Evolutionary conservation across 1,140 invertebrate species (phyloP).

Genomic region (Theocolax elegans): DNA sequence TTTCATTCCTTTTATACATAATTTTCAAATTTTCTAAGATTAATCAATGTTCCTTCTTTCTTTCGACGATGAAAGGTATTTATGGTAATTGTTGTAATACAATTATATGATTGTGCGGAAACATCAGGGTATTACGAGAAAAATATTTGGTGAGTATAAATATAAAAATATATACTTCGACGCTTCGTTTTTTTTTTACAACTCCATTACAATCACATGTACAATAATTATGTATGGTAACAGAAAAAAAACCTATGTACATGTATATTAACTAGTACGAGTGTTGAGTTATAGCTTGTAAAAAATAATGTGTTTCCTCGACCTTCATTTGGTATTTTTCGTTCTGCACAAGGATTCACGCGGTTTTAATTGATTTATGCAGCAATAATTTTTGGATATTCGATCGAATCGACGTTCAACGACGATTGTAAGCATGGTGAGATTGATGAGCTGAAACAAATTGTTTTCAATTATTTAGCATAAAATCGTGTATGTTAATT

Average conservation of each 20-base stretch:
- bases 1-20: background rate
- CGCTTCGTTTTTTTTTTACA: slow-evolving; percentile 13
- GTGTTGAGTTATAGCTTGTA: background rate
- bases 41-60: background rate
- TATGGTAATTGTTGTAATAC: too few relatives aligned
- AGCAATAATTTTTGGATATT: background rate
- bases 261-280: background rate
- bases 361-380: background rate
- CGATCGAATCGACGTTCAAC: slow-evolving; percentile 12
- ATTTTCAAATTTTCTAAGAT: background rate
- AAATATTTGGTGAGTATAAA: too few relatives aligned
- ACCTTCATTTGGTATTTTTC: background rate
- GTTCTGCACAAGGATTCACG: background rate
- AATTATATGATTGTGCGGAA: too few relatives aligned
- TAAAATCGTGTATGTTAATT: too few relatives aligned
- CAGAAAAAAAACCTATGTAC: background rate
- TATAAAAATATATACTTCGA: slow-evolving; percentile 53
- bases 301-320: background rate
- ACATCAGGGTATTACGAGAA: too few relatives aligned
- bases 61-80: background rate
- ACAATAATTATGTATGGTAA: background rate
- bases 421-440: slow-evolving; percentile 64
- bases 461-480: slow-evolving; percentile 39
- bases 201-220: background rate
- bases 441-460: slow-evolving; percentile 64